A percentile compares a stretch with the other conserved stretches of the same genome.
These are phyloP conservation scores for Xenopus laevis DNA, from an alignment of 2,113 vertebrate genomes.

Conservation along the genomic window DNA sequence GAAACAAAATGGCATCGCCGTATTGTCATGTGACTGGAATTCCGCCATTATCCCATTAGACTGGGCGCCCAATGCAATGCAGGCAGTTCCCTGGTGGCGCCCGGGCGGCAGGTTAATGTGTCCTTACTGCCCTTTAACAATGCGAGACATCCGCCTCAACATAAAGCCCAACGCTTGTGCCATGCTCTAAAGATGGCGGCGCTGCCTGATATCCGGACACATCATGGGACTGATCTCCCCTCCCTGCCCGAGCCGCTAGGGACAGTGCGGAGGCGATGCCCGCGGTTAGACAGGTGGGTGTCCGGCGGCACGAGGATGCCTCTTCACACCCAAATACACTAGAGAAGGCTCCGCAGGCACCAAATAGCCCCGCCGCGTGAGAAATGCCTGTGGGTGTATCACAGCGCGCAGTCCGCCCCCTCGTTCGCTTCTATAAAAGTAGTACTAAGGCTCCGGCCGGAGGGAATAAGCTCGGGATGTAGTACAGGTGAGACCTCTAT, in stretches of 20 bases:
- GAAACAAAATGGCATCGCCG: slow-evolving; percentile 19
- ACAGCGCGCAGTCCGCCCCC: too few relatives aligned
- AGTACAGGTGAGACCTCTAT: too few relatives aligned
- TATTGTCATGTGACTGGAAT: slow-evolving; percentile 1
- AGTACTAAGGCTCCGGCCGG: too few relatives aligned
- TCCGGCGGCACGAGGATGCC: not conserved
- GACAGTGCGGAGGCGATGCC: not conserved
- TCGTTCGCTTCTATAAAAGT: too few relatives aligned
- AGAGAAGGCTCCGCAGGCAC: too few relatives aligned
- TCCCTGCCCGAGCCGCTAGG: not conserved
- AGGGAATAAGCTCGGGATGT: too few relatives aligned
- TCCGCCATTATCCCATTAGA: slow-evolving; percentile 10
- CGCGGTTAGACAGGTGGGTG: not conserved
- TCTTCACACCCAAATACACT: too few relatives aligned
- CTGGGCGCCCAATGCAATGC: not conserved
- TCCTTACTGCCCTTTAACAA: too few relatives aligned
- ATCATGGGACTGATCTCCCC: not conserved
- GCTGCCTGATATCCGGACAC: not conserved
- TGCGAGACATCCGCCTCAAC: not conserved
- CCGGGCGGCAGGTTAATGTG: not conserved
- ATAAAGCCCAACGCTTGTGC: not conserved
- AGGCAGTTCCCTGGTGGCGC: not conserved
- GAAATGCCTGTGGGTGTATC: too few relatives aligned
- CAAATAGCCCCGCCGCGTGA: too few relatives aligned
- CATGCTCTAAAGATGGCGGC: slow-evolving; percentile 5